Evolutionary conservation across 92 coral and sea anemone genomes (phyloP), one percentile per base, ranked within the genome.

Genomic region (Desmophyllum pertusum): DNA sequence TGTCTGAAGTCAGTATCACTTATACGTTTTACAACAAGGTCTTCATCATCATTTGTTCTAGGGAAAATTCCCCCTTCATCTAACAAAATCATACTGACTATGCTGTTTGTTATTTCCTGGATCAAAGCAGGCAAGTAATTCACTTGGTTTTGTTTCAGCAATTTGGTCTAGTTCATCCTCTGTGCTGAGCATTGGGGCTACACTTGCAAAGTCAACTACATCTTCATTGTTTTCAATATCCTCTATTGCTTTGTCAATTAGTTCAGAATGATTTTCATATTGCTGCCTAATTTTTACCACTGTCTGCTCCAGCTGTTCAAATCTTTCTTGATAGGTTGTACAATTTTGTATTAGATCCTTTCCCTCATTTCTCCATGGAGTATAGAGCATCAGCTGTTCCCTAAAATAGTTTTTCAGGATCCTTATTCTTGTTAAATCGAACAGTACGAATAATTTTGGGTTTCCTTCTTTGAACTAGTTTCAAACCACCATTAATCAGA

Each of bases 361-460:
- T 18, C 61, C 38, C 46, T 91, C 90, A 23, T 88, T 91, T 73
- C 89, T 57, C 92, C 91, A 86, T 48, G 90, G 81, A 21, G 77
- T 29, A 81, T 85, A 89, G 75, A 89, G 93, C 93, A 89, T 89
- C 35, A 89, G 90, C 37, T 89, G 87, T 66, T 89, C 92, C 84
- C 86, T 84, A 31, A 21, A 77, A 57, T 77, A 39, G 70, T 77
- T 77, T n/a, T 77, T 86, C 89, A 61, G 92, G 87, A 61, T 91
- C 92, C 61, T 68, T 91, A 31, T 83, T 86, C 88, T 83, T 83
- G 77, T 90, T 70, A 73, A 68, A 90, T 43, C 92, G 68, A 51
- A 91, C 92, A 77, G 94, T 88, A 21, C 91, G 76, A 46, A 92
- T 92, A 31, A 92, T 86, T 83, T 77, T 89, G 25, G 95, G 83